Evolutionary conservation across 1,140 invertebrate genomes (phyloP).

Genomic region (Zaprionus vittiger): DNA sequence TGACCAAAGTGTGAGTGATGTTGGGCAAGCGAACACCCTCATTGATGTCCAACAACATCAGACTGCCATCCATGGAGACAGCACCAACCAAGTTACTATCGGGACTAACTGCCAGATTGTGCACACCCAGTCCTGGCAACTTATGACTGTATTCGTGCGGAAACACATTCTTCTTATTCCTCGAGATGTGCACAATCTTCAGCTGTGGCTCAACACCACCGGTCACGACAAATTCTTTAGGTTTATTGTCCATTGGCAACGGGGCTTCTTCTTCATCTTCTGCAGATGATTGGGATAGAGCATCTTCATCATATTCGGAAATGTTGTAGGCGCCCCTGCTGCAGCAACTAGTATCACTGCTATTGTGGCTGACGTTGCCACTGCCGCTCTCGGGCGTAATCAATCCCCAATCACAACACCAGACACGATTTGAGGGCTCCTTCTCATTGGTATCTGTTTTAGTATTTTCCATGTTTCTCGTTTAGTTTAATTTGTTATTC

Average conservation of each 20-base stretch:
- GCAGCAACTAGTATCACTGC: neutral
- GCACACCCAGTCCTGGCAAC: conserved; percentile 31
- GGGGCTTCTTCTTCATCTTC: neutral
- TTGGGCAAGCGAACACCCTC: conserved; percentile 21
- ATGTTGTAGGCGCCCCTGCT: neutral
- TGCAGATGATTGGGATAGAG: too few relatives aligned
- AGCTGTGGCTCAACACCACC: conserved; percentile 19
- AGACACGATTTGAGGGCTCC: neutral
- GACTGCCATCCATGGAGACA: conserved; percentile 27
- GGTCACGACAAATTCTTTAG: conserved; percentile 30
- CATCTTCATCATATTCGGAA: neutral
- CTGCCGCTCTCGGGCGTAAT: neutral
- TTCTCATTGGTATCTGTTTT: conserved; percentile 3
- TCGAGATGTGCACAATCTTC: conserved; percentile 10
- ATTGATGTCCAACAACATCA: conserved; percentile 18
- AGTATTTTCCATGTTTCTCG: conserved; percentile 3
- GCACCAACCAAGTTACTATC: conserved; percentile 29
- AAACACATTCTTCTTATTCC: neutral
- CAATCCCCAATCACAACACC: conserved; percentile 39
- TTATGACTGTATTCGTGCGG: conserved; percentile 6
- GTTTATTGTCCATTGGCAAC: neutral
- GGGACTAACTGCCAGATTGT: conserved; percentile 25
- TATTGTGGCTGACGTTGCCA: neutral
- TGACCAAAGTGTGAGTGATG: conserved; percentile 15
- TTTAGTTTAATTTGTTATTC: neutral